These are phyloP conservation scores for Oxystoma pomonae DNA, from an alignment of 2,888 invertebrate species.

Conservation along the genomic window DNA sequence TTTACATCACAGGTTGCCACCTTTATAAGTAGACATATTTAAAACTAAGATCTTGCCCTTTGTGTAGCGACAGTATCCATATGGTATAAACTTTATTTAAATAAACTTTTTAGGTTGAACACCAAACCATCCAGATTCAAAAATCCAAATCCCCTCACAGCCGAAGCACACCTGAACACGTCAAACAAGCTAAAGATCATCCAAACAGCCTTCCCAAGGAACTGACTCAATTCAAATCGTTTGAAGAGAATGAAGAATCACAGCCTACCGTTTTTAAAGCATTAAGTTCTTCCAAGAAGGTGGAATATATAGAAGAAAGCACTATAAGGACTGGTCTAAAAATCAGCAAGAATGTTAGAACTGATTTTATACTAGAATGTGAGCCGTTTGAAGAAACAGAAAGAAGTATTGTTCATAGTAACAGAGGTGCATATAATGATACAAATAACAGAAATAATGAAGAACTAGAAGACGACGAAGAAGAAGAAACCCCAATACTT, in stretches of 20 bases:
- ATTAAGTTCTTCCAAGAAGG: constrained; percentile 49
- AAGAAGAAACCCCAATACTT: constrained; percentile 74
- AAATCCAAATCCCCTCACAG: constrained; percentile 48
- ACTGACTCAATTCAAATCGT: constrained; percentile 61
- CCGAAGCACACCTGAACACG: constrained; percentile 8
- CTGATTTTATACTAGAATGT: constrained; percentile 41
- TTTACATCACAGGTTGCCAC: constrained; percentile 45
- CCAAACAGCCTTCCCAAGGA: constrained; percentile 51
- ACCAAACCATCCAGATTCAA: constrained; percentile 80
- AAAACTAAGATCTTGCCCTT: no score
- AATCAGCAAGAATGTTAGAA: constrained; percentile 24
- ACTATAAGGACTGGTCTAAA: constrained; percentile 60
- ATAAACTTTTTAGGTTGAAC: constrained; percentile 55
- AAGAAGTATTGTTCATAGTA: background rate
- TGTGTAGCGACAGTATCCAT: no score
- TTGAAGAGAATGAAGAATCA: constrained; percentile 46
- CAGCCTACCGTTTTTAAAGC: constrained; percentile 41
- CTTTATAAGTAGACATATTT: no score
- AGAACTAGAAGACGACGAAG: constrained; percentile 57
- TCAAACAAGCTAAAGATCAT: constrained; percentile 7
- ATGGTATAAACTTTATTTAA: no score
- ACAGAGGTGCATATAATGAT: background rate
- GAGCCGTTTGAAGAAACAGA: constrained; percentile 42
- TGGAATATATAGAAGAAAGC: constrained; percentile 57
- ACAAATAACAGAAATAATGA: constrained; percentile 19